phyloP scores from a whole-genome alignment of 2,797 vertebrate genomes.

The Dendrocincla tyrannina region DNA sequence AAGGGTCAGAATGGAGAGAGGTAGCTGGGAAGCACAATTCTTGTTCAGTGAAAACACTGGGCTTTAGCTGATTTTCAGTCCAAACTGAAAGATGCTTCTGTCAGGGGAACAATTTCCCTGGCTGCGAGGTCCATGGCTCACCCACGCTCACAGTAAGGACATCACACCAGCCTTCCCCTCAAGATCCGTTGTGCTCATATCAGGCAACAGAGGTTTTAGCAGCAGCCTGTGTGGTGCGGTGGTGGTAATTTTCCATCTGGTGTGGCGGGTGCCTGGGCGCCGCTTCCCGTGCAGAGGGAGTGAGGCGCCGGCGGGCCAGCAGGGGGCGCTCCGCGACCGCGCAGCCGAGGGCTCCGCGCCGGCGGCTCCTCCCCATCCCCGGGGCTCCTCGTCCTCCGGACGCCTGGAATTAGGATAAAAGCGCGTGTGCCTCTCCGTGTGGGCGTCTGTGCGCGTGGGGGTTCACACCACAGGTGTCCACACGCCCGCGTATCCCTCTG shows the following conservation, averaged over 20 bases:
- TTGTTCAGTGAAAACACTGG: fast-evolving
- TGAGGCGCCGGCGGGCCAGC: not conserved
- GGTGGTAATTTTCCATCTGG: not conserved
- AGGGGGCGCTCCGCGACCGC: not conserved
- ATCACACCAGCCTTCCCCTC: not conserved
- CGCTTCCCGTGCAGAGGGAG: not conserved
- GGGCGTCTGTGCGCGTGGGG: fast-evolving
- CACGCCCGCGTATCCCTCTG: fast-evolving
- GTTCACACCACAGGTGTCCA: fast-evolving
- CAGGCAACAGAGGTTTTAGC: not conserved
- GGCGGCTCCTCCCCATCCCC: fast-evolving
- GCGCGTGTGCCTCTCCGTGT: fast-evolving
- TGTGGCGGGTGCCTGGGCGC: not conserved
- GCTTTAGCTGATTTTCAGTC: not conserved
- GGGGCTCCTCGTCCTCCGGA: fast-evolving
- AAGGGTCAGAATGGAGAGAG: not conserved
- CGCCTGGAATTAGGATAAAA: fast-evolving
- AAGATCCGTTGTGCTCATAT: not conserved
- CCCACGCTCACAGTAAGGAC: too few relatives aligned
- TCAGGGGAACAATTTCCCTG: not conserved
- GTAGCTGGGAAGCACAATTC: fast-evolving
- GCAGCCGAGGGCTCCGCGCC: not conserved
- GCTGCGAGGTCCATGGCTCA: not conserved
- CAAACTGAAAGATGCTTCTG: not conserved
- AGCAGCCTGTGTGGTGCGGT: fast-evolving